Percentiles rank a stretch among this genome's conserved stretches.
phyloP scores from a whole-genome alignment of 2,113 vertebrate genomes.

The Struthidea cinerea region DNA sequence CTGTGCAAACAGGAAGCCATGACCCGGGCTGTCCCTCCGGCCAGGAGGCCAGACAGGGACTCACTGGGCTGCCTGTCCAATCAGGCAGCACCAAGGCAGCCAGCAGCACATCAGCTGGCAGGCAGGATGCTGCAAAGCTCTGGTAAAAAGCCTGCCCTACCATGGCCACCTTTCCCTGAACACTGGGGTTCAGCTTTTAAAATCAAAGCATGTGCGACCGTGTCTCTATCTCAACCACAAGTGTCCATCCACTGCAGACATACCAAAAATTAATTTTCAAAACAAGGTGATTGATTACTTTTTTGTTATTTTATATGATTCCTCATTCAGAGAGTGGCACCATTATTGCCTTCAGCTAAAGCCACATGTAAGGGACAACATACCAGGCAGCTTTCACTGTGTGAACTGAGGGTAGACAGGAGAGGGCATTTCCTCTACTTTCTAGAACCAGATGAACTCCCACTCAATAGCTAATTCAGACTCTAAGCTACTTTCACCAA shows the following conservation, averaged over 20 bases:
- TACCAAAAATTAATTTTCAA: neutral
- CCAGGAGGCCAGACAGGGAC: neutral
- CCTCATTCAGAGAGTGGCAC: neutral
- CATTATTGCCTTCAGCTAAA: neutral
- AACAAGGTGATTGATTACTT: neutral
- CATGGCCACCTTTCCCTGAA: neutral
- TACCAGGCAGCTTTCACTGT: neutral
- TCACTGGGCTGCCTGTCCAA: neutral
- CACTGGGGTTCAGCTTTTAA: neutral
- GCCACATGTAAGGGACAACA: neutral
- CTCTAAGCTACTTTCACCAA: neutral
- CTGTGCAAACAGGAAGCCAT: neutral
- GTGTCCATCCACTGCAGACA: fast-evolving
- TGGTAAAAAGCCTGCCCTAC: neutral
- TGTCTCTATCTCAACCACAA: neutral
- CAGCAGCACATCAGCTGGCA: neutral
- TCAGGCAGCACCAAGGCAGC: neutral
- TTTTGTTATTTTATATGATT: neutral
- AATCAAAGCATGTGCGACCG: fast-evolving
- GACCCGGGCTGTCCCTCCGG: neutral
- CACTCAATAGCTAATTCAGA: neutral
- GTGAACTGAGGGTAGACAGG: neutral
- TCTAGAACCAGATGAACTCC: neutral
- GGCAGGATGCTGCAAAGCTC: neutral
- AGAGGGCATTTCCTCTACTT: neutral